Conservation (phyloP, 2,113 vertebrate genomes). For the Peromyscus leucopus region DNA sequence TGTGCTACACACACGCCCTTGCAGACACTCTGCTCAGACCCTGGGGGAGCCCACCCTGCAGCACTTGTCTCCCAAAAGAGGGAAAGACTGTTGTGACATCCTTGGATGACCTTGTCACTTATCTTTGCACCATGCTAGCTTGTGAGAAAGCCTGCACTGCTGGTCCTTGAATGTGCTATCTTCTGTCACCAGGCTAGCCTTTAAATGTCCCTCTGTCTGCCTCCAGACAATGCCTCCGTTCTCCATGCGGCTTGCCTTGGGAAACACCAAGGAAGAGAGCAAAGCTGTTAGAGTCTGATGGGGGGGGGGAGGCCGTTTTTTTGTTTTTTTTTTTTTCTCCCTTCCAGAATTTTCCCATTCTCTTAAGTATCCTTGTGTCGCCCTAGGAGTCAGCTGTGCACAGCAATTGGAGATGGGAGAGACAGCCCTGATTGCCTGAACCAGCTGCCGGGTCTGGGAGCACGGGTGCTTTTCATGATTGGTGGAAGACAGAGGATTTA, state of each 20-base stretch:
- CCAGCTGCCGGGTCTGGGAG: background rate
- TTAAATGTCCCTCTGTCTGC: constrained; percentile 65
- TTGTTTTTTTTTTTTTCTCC: background rate
- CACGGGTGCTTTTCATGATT: fast-evolving
- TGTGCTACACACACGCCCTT: too few species aligned
- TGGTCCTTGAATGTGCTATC: constrained; percentile 28
- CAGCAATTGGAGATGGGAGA: background rate
- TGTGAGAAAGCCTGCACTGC: background rate
- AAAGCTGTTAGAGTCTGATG: constrained; percentile 34
- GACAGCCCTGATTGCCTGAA: background rate
- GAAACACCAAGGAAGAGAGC: constrained; percentile 11
- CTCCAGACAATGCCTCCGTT: constrained; percentile 57
- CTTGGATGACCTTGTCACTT: background rate
- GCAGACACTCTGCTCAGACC: background rate
- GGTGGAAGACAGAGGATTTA: background rate
- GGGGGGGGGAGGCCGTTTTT: too few species aligned
- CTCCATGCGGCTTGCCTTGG: background rate
- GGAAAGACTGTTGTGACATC: background rate
- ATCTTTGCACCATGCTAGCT: background rate
- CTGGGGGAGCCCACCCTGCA: background rate
- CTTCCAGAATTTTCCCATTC: background rate
- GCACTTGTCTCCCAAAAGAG: background rate
- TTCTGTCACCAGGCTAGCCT: background rate
- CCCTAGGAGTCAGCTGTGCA: background rate
- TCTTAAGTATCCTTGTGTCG: background rate